A percentile compares a stretch with the other conserved stretches of the same genome.
Evolutionary conservation across 1,140 invertebrate species (phyloP).

Genomic region (Zaprionus inermis): DNA sequence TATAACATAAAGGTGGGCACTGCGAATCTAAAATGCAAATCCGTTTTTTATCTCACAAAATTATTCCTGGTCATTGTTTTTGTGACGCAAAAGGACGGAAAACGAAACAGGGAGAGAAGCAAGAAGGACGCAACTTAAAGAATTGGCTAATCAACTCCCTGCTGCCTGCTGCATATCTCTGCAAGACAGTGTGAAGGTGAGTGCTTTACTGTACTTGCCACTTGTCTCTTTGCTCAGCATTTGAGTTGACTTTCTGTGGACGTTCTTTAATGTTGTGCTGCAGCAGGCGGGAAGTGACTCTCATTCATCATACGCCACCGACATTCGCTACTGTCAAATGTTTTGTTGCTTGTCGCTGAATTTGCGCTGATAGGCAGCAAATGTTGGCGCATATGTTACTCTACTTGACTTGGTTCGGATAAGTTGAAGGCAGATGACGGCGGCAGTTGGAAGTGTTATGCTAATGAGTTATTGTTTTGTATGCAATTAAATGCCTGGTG

Average conservation of each 20-base stretch:
- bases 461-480: conserved; percentile 72
- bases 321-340: conserved; percentile 75
- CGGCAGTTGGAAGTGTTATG: conserved; percentile 58
- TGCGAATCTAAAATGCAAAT: conserved; percentile 81
- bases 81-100: conserved; percentile 30
- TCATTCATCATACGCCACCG: conserved; percentile 62
- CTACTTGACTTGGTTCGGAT: conserved; percentile 16
- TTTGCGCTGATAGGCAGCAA: conserved; percentile 67
- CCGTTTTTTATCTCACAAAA: conserved; percentile 82
- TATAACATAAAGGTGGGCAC: conserved; percentile 59
- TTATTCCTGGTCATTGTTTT: conserved; percentile 77
- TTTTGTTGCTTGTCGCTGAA: conserved; percentile 67
- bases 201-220: background rate
- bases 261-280: background rate
- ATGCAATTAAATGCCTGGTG: conserved; percentile 25
- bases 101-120: conserved; percentile 16
- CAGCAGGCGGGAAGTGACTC: conserved; percentile 4
- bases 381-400: conserved; percentile 71
- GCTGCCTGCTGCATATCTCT: conserved; percentile 37
- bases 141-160: conserved; percentile 55
- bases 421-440: conserved; percentile 1
- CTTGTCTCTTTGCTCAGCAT: background rate
- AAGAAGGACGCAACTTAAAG: background rate
- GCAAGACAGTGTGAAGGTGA: background rate
- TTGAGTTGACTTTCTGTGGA: background rate